Percentiles rank a stretch among this genome's conserved stretches.
Evolutionary conservation across 2,888 invertebrate genomes (phyloP).

Genomic region (Pristionchus arcanus): DNA sequence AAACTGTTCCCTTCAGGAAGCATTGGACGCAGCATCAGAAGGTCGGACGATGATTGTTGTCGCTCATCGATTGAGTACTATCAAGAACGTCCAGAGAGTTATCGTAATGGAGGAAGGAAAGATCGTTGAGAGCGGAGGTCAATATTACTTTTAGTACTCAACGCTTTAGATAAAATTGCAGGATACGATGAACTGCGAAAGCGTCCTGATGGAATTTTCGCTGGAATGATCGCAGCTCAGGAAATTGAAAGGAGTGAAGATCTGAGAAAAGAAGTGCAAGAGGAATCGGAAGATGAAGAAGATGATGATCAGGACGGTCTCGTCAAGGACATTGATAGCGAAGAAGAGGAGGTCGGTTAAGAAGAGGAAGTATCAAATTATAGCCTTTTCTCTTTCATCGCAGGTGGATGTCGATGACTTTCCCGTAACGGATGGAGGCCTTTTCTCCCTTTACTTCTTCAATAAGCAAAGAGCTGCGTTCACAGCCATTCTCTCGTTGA

Average conservation of each 20-base stretch:
- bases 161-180: background rate
- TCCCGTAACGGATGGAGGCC: background rate
- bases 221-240: background rate
- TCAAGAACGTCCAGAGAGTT: constrained; percentile 23
- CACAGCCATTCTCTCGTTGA: background rate
- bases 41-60: constrained; percentile 38
- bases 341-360: background rate
- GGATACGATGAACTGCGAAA: constrained; percentile 14
- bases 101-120: constrained; percentile 45
- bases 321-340: background rate
- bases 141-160: too few relatives aligned
- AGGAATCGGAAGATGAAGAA: background rate
- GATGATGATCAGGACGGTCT: background rate
- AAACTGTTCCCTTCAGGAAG: background rate
- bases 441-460: background rate
- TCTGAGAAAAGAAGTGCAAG: background rate
- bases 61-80: constrained; percentile 50
- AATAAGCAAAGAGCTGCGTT: background rate
- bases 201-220: background rate
- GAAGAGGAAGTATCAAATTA: background rate
- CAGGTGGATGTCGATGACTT: background rate
- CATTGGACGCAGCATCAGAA: constrained; percentile 29
- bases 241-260: constrained; percentile 27
- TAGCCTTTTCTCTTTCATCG: too few relatives aligned
- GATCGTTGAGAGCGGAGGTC: constrained; percentile 24